A percentile compares a stretch with the other conserved stretches of the same genome.
Conservation (phyloP, 2,888 invertebrate genomes). For the Drosophila quinaria region DNA sequence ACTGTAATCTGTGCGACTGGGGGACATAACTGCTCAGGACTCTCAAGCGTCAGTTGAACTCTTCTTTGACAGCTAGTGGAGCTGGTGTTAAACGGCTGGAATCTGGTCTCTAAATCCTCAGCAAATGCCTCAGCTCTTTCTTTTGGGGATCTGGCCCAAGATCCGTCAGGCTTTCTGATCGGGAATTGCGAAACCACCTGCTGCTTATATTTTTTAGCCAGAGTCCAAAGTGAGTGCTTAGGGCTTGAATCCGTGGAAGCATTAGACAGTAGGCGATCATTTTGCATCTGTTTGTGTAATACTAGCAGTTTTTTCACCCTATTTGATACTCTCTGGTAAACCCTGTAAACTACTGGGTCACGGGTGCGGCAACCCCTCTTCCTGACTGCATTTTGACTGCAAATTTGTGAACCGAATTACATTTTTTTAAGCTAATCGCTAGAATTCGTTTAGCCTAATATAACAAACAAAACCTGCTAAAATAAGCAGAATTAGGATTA, state of each 20-base stretch:
- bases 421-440: background rate
- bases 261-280: background rate
- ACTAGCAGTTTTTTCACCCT: conserved; percentile 1
- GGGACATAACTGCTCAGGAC: too few species aligned
- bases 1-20: too few species aligned
- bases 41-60: too few species aligned
- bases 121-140: background rate
- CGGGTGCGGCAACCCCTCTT: too few species aligned
- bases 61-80: too few species aligned
- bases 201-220: conserved; percentile 2
- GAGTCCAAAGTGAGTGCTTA: too few species aligned
- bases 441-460: too few species aligned
- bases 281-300: background rate
- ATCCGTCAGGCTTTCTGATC: background rate
- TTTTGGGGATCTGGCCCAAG: background rate
- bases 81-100: background rate
- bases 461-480: background rate
- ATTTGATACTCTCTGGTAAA: background rate
- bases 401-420: background rate
- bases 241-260: background rate
- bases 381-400: background rate
- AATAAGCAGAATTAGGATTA: background rate
- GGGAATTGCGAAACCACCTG: background rate
- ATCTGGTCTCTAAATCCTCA: background rate
- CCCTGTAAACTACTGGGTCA: background rate